Evolutionary conservation across 2,113 vertebrate species (phyloP).

Genomic region (Motacilla tschutschensis): DNA sequence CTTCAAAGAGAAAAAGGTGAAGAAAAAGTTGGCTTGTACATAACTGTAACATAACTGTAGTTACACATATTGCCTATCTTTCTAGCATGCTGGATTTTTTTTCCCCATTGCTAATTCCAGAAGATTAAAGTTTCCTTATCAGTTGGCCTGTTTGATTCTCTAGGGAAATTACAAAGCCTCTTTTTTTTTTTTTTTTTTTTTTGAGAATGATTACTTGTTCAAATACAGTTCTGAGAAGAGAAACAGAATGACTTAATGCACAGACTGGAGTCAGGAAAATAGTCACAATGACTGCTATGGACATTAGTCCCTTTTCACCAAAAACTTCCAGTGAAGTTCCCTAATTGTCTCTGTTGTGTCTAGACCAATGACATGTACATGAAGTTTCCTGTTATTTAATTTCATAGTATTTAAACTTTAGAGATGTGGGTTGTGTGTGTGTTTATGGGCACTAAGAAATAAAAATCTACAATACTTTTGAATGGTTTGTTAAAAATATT

Average conservation of each 20-base stretch:
- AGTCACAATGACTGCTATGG: background rate
- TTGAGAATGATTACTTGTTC: background rate
- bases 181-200: background rate
- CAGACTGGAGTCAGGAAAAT: background rate
- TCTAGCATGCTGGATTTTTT: background rate
- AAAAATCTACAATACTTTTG: slow-evolving; percentile 15
- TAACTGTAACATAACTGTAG: background rate
- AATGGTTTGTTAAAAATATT: background rate
- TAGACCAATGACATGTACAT: background rate
- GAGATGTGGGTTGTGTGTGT: background rate
- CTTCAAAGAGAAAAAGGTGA: background rate
- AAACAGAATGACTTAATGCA: background rate
- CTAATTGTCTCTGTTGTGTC: background rate
- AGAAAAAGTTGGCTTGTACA: background rate
- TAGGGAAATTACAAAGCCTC: background rate
- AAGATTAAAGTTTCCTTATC: background rate
- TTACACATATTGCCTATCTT: background rate
- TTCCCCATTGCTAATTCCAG: background rate
- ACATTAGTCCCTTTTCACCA: background rate
- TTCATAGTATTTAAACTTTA: background rate
- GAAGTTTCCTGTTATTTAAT: background rate
- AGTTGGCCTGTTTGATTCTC: background rate
- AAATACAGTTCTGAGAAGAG: background rate
- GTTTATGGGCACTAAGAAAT: slow-evolving; percentile 1
- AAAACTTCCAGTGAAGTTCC: background rate